Evolutionary conservation across 2,888 invertebrate genomes (phyloP), one percentile per base, ranked within the genome.

Genomic region (Galeruca laticollis): DNA sequence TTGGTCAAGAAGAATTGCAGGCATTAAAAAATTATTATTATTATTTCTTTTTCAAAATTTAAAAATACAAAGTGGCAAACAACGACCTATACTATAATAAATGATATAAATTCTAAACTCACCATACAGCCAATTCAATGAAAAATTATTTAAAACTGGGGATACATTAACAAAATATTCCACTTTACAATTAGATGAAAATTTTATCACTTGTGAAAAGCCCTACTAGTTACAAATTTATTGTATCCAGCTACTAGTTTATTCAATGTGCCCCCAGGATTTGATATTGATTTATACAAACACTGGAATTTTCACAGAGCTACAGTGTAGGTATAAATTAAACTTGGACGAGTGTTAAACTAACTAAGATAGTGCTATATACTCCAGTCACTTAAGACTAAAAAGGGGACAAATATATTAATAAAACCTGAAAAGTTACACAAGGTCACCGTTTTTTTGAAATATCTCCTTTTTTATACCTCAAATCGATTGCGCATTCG

Each of bases 81-180:
- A 6, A 26, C 3, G 6, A 26, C 26, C 26, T 5, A 26, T 3
- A 26, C 6, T 26, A 26, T n/a, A n/a, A 1, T 3, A 26, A 26
- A 26, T 40, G n/a, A n/a, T 13, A n/a, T 13, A n/a, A 40, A 40
- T n/a, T 40, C 13, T 5, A n/a, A n/a, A 40, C 13, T 40, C n/a
- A 6, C n/a, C 13, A 40, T 40, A n/a, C 5, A 40, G 31, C 15
- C 31, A 54, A 31, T 54, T 31, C 54, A 54, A 54, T 54, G n/a
- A 54, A 54, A 26, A n/a, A 8, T 54, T 54, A 54, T 54, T 54
- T 54, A 54, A n/a, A 26, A 54, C 31, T 54, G 21, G 54, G 13
- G 54, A 31, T n/a, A 54, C n/a, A 54, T 54, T 31, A 54, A 54
- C 54, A 54, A 54, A 33, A 54, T 54, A 54, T 54, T 31, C 31